phyloP scores from a whole-genome alignment of 2,113 vertebrate species.

The Crocuta crocuta region DNA sequence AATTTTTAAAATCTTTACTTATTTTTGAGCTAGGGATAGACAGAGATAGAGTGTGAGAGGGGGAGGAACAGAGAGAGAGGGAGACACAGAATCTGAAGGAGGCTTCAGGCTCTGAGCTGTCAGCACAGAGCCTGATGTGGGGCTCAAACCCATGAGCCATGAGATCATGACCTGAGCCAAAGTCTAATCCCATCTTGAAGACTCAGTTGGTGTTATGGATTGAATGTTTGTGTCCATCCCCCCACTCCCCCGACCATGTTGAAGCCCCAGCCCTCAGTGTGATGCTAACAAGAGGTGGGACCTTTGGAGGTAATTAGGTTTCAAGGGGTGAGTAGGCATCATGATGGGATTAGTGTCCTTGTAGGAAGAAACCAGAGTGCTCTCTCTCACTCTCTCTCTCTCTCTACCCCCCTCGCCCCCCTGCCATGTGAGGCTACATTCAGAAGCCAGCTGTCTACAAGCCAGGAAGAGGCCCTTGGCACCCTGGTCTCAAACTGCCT shows the following conservation, averaged over 20 bases:
- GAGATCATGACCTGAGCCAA: too few relatives aligned
- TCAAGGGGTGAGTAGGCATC: background rate
- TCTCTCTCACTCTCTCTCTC: background rate
- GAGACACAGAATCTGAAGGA: too few relatives aligned
- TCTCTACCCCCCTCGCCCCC: background rate
- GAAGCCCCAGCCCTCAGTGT: background rate
- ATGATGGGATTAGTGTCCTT: background rate
- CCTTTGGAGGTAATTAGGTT: background rate
- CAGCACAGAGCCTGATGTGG: too few relatives aligned
- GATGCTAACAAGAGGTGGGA: background rate
- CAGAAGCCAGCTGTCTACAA: background rate
- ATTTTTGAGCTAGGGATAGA: too few relatives aligned
- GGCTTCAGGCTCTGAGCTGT: too few relatives aligned
- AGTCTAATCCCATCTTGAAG: background rate
- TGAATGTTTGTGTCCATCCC: background rate
- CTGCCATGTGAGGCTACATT: background rate
- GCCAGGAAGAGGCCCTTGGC: background rate
- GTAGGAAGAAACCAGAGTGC: background rate
- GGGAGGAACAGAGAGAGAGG: too few relatives aligned
- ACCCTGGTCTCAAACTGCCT: background rate
- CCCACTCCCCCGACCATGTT: background rate
- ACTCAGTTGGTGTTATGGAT: background rate
- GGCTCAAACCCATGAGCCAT: too few relatives aligned
- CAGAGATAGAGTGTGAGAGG: too few relatives aligned
- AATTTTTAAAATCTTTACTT: too few relatives aligned